Evolutionary conservation across 2,113 vertebrate genomes (phyloP).

Genomic region (Glareola pratincola): DNA sequence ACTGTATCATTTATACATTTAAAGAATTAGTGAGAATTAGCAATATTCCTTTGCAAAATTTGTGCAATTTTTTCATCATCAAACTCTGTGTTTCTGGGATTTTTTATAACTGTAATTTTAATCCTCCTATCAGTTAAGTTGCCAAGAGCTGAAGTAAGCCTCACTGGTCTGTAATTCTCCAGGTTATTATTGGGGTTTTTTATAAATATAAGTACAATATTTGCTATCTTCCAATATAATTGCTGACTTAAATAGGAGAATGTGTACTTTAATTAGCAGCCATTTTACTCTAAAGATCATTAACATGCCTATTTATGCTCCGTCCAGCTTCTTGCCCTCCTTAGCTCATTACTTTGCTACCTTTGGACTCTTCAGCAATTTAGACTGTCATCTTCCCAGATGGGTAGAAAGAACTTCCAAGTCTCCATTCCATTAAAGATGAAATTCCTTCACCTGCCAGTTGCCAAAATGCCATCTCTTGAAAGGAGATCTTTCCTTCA

Average conservation of each 20-base stretch:
- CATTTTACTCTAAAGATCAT: background rate
- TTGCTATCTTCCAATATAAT: background rate
- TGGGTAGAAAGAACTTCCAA: background rate
- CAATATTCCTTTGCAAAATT: background rate
- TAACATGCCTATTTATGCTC: background rate
- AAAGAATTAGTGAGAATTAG: background rate
- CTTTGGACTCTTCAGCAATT: background rate
- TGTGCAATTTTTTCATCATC: background rate
- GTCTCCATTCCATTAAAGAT: background rate
- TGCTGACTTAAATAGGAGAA: background rate
- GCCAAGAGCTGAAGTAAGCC: background rate
- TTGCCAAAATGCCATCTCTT: background rate
- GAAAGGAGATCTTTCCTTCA: background rate
- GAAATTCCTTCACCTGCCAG: background rate
- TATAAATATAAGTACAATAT: background rate
- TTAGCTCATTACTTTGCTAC: background rate
- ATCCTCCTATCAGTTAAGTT: background rate
- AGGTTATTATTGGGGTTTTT: background rate
- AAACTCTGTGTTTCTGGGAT: background rate
- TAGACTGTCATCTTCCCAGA: background rate
- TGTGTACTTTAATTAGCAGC: background rate
- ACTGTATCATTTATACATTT: background rate
- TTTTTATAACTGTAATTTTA: background rate
- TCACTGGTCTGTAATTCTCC: background rate
- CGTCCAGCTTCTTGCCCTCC: background rate